phyloP scores from a whole-genome alignment of 1,140 invertebrate species.

The Drosophila guanche region DNA sequence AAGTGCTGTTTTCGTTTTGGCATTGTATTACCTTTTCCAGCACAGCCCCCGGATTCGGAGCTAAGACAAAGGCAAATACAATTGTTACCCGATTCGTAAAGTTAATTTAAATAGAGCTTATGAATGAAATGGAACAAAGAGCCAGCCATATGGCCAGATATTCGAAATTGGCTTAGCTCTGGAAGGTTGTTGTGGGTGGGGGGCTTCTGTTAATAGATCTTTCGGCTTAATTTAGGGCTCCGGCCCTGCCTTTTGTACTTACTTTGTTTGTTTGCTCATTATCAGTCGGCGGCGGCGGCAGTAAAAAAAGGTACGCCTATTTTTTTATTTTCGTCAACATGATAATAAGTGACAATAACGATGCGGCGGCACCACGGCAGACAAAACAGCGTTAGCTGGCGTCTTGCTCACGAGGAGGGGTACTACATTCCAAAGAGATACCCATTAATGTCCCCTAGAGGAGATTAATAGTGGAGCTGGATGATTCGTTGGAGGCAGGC shows the following conservation, averaged over 20 bases:
- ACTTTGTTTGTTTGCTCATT: constrained; percentile 48
- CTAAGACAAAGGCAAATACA: constrained; percentile 33
- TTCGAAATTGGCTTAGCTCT: constrained; percentile 19
- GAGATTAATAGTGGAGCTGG: too few species aligned
- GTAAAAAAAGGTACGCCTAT: constrained; percentile 42
- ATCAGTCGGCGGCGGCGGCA: constrained; percentile 33
- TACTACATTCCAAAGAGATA: too few species aligned
- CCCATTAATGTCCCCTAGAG: too few species aligned
- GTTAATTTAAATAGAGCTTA: constrained; percentile 34
- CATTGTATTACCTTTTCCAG: constrained; percentile 4
- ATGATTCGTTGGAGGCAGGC: too few species aligned
- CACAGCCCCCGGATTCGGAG: constrained; percentile 12
- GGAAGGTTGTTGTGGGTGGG: constrained; percentile 7
- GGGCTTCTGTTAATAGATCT: constrained; percentile 49
- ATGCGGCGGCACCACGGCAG: constrained; percentile 18
- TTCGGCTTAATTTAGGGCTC: constrained; percentile 25
- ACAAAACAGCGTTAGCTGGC: constrained; percentile 32
- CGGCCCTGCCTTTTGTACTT: constrained; percentile 3
- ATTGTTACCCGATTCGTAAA: constrained; percentile 11
- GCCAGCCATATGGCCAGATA: constrained; percentile 2
- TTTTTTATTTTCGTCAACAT: constrained; percentile 63
- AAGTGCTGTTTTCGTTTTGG: constrained; percentile 19
- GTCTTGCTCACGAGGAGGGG: constrained; percentile 22
- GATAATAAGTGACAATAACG: constrained; percentile 62
- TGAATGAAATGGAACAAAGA: constrained; percentile 25